Conservation (phyloP, 1,140 invertebrate species). For the Drosophila sucinea region DNA sequence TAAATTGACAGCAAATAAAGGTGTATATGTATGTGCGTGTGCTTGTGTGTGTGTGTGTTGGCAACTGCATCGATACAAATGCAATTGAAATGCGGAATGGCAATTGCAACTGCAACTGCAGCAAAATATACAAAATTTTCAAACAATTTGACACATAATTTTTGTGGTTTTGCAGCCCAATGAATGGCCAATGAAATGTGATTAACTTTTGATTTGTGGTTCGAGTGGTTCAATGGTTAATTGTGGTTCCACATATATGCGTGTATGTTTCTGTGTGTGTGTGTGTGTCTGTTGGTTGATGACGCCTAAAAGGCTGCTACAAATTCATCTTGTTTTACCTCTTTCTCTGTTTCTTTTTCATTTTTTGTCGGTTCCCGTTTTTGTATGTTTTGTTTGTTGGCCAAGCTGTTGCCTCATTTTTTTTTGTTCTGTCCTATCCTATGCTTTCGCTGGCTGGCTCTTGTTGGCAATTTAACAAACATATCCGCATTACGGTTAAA, state of each 20-base stretch:
- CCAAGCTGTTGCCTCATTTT: constrained; percentile 8
- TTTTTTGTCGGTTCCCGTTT: background rate
- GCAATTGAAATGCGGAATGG: constrained; percentile 15
- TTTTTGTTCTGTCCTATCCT: constrained; percentile 8
- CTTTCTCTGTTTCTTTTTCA: background rate
- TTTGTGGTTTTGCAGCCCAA: constrained; percentile 57
- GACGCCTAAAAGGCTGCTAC: constrained; percentile 42
- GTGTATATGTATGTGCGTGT: background rate
- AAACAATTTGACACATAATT: constrained; percentile 73
- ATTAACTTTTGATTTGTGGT: constrained; percentile 70
- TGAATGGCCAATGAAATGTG: constrained; percentile 48
- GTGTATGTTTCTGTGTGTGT: background rate
- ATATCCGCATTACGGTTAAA: constrained; percentile 81
- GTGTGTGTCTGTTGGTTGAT: background rate
- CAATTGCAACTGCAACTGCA: constrained; percentile 54
- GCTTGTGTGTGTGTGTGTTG: background rate
- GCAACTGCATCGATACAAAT: constrained; percentile 14
- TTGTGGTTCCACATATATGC: constrained; percentile 48
- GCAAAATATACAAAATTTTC: constrained; percentile 69
- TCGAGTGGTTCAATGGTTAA: constrained; percentile 52
- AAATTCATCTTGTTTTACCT: constrained; percentile 34
- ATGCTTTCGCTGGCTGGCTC: constrained; percentile 19
- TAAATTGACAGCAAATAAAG: constrained; percentile 45
- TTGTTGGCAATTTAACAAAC: constrained; percentile 80
- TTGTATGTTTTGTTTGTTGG: background rate